Evolutionary conservation across 1,140 invertebrate species (phyloP).

Genomic region (Platorchestia sp.): DNA sequence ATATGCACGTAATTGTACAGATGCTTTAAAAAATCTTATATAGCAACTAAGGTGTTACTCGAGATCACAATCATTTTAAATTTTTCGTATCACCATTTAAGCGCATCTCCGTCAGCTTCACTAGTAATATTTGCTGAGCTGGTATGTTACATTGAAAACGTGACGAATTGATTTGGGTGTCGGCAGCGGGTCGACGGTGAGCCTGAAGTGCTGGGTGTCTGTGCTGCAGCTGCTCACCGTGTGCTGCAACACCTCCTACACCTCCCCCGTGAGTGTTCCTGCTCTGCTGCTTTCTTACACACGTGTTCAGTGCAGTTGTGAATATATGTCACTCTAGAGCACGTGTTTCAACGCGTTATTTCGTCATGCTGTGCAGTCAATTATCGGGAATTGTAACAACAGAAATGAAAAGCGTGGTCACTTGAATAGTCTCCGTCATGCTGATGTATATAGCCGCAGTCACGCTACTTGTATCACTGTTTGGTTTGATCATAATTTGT

Average conservation of each 20-base stretch:
- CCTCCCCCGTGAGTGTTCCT: background rate
- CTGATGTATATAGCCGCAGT: background rate
- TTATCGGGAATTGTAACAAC: background rate
- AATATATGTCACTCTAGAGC: too few relatives aligned
- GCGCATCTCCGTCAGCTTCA: background rate
- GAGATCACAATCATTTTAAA: too few relatives aligned
- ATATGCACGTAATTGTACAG: too few relatives aligned
- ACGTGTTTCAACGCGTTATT: background rate
- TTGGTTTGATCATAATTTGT: background rate
- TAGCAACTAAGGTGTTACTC: too few relatives aligned
- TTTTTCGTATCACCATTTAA: too few relatives aligned
- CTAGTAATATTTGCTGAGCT: background rate
- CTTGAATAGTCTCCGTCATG: background rate
- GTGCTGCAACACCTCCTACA: constrained; percentile 57
- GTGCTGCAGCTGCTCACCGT: constrained; percentile 65
- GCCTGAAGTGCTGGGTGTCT: constrained; percentile 65
- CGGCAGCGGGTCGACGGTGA: constrained; percentile 61
- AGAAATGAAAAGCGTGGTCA: background rate
- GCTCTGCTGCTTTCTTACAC: background rate
- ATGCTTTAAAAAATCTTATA: too few relatives aligned
- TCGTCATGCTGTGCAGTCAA: background rate
- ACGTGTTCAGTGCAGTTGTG: too few relatives aligned
- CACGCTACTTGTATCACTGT: background rate
- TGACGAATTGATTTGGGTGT: background rate
- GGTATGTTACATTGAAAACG: background rate